A percentile compares a stretch with the other conserved stretches of the same genome.
Evolutionary conservation across 2,797 vertebrate species (phyloP).

Genomic region (Alectoris magna): DNA sequence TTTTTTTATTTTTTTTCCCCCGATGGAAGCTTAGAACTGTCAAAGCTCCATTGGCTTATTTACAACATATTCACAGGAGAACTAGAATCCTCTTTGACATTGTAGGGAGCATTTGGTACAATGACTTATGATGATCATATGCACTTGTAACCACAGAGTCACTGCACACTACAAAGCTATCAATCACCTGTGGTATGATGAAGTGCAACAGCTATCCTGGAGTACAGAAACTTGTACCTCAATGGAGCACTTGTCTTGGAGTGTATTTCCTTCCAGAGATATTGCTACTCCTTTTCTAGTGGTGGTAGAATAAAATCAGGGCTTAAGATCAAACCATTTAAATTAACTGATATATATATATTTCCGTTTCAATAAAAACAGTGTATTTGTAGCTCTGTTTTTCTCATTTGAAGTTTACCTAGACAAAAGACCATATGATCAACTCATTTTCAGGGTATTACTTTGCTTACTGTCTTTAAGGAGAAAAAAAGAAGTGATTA

Average conservation of each 20-base stretch:
- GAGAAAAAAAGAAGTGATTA: not conserved
- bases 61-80: not conserved
- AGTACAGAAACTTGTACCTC: not conserved
- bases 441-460: not conserved
- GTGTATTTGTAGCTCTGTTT: not conserved
- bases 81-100: not conserved
- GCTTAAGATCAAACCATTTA: not conserved
- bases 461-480: not conserved
- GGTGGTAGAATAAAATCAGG: not conserved
- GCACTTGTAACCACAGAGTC: not conserved
- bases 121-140: not conserved
- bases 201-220: not conserved
- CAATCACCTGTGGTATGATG: not conserved
- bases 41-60: not conserved
- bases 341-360: not conserved
- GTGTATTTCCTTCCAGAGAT: not conserved
- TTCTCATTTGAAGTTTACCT: not conserved
- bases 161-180: not conserved
- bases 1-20: not conserved
- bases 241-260: not conserved
- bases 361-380: not conserved
- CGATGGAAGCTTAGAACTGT: not conserved
- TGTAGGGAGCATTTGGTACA: not conserved
- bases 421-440: accelerated
- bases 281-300: not conserved